Base-by-base conservation (phyloP, 92 coral and sea anemone species). In the Parazoanthus atlanticus region DNA sequence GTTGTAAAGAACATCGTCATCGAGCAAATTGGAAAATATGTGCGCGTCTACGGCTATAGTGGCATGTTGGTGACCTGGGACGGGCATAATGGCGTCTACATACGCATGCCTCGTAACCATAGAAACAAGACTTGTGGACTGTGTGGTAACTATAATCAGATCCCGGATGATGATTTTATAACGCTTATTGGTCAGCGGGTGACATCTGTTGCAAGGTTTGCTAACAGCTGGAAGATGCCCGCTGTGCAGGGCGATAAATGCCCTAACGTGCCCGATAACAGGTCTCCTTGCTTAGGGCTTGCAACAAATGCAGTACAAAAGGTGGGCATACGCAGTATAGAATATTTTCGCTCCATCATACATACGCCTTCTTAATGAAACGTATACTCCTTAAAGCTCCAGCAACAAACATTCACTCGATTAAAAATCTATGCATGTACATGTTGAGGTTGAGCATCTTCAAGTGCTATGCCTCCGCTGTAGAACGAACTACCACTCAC, bases 171-270 rank as follows among this genome's bases (percentile, higher is more conserved):
- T 70, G 98, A 96, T 82, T 47, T 96, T 65, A 88, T 90, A 70
- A 96, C 97, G 61, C 86, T 90, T 11, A 82, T 92, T 64, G 94
- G 97, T 78, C 93, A 93, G 54, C 93, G 54, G 40, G 96, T 92
- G 30, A 84, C 92, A 23, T 94, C 97, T n/a, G 94, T 93, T 41
- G 95, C 95, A 73, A 88, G 72, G 82, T 96, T 96, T 85, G 98
- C 93, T 66, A 96, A 96, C 88, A 96, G 98, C 84, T 96, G 93
- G 93, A 96, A 94, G 89, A 96, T 96, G 98, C 89, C 95, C 29
- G 83, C 84, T 34, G 86, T 93, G 46, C 87, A 70, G 43, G 91
- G 89, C 46, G 94, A 93, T 82, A 46, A 32, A 28, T 96, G 98
- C 72, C 89, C 92, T 7, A 88, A 94, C 86, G 93, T 91, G 21